Evolutionary conservation across 2,888 invertebrate genomes (phyloP), one percentile per base, ranked within the genome.

Genomic region (Yponomeuta plumbellus): DNA sequence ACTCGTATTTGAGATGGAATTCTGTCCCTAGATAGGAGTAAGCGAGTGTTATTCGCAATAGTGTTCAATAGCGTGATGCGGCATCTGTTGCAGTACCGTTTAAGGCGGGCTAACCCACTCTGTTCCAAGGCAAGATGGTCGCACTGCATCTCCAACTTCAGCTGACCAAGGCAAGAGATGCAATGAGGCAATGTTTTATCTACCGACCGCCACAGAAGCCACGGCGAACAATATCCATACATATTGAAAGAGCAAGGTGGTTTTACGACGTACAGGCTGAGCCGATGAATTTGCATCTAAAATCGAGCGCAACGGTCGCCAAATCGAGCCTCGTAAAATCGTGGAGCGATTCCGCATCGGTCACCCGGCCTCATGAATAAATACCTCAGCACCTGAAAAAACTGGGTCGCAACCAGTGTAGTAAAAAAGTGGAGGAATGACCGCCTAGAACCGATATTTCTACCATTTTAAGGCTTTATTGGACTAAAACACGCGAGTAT

Each of bases 251-350:
- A 62, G 23, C 23, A 76, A 79, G 76, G 74, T 75, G 76, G 78
- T 84, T 85, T 86, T 84, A 86, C 76, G 80, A 81, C 80, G 77
- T 74, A 77, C 80, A 78, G 80, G 79, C 86, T 84, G 84, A 84
- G 81, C 78, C 78, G 71, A 75, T 73, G 80, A 77, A 85, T 85
- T 86, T 88, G 82, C 82, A 83, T 85, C 77, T 74, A 75, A 80
- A 83, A 84, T 85, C 83, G 82, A 83, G 85, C 78, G 76, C 78
- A 80, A 80, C 80, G 81, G 81, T 83, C 80, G 69, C 80, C 80
- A 85, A 85, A 82, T 83, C 81, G 80, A 81, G 78, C 79, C 62
- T 39, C 26, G 62, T 62, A 62, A 62, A 62, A 78, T 86, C 87
- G 87, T 88, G 87, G 87, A 88, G 79, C 81, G 80, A 79, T 83